phyloP scores from a whole-genome alignment of 2,888 invertebrate species.

The Dorcus hopei region DNA sequence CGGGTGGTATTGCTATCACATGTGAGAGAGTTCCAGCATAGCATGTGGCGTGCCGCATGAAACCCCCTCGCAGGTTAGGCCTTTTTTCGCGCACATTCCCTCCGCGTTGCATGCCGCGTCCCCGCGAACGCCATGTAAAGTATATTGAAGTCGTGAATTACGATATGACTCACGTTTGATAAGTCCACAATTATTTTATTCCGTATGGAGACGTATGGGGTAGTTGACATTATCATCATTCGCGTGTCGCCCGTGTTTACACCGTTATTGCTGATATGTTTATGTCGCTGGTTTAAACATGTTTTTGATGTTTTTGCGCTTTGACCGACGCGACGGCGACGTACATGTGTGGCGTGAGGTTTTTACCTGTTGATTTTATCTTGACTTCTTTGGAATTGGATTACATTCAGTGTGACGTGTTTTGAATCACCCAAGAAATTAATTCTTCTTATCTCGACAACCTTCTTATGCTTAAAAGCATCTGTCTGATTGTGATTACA shows the following conservation, averaged over 20 bases:
- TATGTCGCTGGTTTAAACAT: not conserved
- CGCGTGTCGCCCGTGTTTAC: slow-evolving; percentile 28
- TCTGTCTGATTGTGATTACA: no score
- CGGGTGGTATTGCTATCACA: slow-evolving; percentile 22
- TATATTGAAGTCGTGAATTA: slow-evolving; percentile 27
- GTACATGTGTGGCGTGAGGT: not conserved
- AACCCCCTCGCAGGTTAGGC: slow-evolving; percentile 12
- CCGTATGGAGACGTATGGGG: slow-evolving; percentile 26
- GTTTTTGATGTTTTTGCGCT: not conserved
- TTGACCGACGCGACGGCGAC: no score
- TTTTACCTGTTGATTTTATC: not conserved
- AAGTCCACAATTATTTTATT: slow-evolving; percentile 28
- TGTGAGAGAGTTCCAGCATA: slow-evolving; percentile 22
- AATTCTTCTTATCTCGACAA: no score
- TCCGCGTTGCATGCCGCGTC: slow-evolving; percentile 18
- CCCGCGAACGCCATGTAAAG: slow-evolving; percentile 26
- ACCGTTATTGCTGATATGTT: slow-evolving; percentile 13
- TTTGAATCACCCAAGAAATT: no score
- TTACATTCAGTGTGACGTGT: no score
- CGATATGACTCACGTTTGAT: slow-evolving; percentile 26
- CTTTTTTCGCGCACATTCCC: slow-evolving; percentile 18
- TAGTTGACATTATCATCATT: slow-evolving; percentile 30
- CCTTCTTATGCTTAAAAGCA: no score
- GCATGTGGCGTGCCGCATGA: slow-evolving; percentile 20
- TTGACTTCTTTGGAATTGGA: slow-evolving; percentile 1